Percentiles rank a stretch among this genome's conserved stretches.
phyloP scores from a whole-genome alignment of 2,888 invertebrate species.

The Amaurobius ferox region DNA sequence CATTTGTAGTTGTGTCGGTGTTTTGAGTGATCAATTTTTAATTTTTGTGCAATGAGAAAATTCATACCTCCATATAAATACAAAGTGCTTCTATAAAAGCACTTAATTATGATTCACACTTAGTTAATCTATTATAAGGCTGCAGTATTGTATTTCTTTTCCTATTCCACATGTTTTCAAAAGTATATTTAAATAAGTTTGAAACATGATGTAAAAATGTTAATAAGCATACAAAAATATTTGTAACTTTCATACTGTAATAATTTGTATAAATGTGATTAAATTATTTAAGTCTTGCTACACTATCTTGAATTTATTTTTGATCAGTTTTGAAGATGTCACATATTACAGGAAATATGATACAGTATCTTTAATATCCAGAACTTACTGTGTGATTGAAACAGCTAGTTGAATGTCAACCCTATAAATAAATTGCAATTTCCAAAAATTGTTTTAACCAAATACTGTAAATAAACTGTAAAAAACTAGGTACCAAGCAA shows the following conservation, averaged over 20 bases:
- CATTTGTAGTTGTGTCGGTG: neutral
- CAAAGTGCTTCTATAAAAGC: neutral
- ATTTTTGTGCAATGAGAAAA: neutral
- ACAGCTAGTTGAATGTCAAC: too few species aligned
- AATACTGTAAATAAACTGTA: too few species aligned
- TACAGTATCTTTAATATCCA: too few species aligned
- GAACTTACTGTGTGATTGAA: too few species aligned
- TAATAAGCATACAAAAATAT: conserved; percentile 20
- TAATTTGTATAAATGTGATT: conserved; percentile 30
- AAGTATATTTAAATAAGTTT: neutral
- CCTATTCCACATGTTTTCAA: neutral
- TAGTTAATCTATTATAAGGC: neutral
- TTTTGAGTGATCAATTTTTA: neutral
- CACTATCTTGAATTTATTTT: too few species aligned
- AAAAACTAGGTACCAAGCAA: too few species aligned
- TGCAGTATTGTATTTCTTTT: neutral
- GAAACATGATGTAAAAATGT: conserved; percentile 17
- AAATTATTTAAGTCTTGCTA: conserved; percentile 27
- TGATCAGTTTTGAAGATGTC: too few species aligned
- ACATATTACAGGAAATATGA: too few species aligned
- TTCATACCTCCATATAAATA: neutral
- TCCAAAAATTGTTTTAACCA: too few species aligned
- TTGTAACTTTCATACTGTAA: conserved; percentile 32
- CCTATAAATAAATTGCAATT: too few species aligned
- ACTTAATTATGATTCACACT: neutral